A percentile compares a stretch with the other conserved stretches of the same genome.
These are phyloP conservation scores for Eumaeus atala DNA, from an alignment of 1,140 invertebrate species.

Conservation along the genomic window DNA sequence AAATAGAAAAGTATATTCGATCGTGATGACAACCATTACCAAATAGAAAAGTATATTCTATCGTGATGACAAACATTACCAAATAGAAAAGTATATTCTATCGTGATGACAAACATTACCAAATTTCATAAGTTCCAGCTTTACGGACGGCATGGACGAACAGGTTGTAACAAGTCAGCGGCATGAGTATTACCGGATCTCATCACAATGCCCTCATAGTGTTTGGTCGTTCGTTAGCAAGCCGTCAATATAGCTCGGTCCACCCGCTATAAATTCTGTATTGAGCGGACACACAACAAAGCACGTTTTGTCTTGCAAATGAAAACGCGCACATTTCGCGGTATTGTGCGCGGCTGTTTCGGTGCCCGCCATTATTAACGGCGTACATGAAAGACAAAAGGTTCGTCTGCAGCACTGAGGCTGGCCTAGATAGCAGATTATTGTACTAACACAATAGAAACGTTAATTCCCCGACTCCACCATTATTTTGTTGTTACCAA, in stretches of 20 bases:
- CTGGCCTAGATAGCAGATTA: slow-evolving; percentile 74
- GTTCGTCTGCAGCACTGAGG: slow-evolving; percentile 72
- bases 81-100: no score
- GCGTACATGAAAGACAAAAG: slow-evolving; percentile 74
- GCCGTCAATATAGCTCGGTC: slow-evolving; percentile 66
- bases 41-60: no score
- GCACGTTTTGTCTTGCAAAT: slow-evolving; percentile 74
- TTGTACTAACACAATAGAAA: slow-evolving; percentile 73
- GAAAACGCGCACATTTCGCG: slow-evolving; percentile 74
- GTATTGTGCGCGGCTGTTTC: slow-evolving; percentile 73
- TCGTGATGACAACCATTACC: no score
- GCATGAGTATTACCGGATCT: slow-evolving; percentile 54
- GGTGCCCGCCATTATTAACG: slow-evolving; percentile 73
- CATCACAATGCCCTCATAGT: slow-evolving; percentile 17
- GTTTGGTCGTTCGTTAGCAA: slow-evolving; percentile 64
- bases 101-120: no score
- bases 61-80: no score
- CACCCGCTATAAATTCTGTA: slow-evolving; percentile 72
- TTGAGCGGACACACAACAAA: slow-evolving; percentile 73
- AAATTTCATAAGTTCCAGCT: no score
- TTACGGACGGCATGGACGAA: no score
- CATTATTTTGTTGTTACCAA: slow-evolving; percentile 73
- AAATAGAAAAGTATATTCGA: no score
- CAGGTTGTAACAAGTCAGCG: slow-evolving; percentile 23
- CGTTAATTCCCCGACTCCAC: slow-evolving; percentile 72